Conservation (phyloP, 2,888 invertebrate genomes). For the Deroplatys truncata region DNA sequence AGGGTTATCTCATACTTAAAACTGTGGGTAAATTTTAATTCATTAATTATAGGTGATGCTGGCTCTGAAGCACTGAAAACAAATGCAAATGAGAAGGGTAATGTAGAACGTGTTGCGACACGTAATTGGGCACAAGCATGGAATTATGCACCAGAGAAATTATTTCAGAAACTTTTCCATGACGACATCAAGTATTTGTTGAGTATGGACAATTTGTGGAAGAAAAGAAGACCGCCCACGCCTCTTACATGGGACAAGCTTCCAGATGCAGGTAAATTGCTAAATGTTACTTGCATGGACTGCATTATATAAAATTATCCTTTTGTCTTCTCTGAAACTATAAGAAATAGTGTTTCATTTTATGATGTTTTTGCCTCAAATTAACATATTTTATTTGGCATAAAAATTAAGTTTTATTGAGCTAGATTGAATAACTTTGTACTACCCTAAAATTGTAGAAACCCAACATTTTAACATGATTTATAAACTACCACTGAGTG, state of each 20-base stretch:
- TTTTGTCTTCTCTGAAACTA: too few species aligned
- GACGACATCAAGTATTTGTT: conserved; percentile 94
- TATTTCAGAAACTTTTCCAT: conserved; percentile 89
- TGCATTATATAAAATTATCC: background rate
- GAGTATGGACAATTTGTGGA: conserved; percentile 95
- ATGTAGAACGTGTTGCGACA: conserved; percentile 64
- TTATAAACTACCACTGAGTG: too few species aligned
- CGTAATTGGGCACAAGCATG: conserved; percentile 82
- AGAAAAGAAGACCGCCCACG: conserved; percentile 77
- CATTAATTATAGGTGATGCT: conserved; percentile 41
- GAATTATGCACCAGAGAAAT: conserved; percentile 75
- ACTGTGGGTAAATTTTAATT: background rate
- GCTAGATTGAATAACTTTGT: background rate
- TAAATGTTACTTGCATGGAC: too few species aligned
- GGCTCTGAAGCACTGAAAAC: conserved; percentile 55
- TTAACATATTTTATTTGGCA: too few species aligned
- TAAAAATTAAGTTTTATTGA: background rate
- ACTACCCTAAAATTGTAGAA: too few species aligned
- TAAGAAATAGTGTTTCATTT: too few species aligned
- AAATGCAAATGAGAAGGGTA: conserved; percentile 51
- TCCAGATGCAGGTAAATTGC: conserved; percentile 27
- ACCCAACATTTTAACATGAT: too few species aligned
- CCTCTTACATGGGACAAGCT: conserved; percentile 53
- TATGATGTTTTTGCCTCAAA: too few species aligned
- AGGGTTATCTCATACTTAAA: too few species aligned